Percentiles rank a stretch among this genome's conserved stretches.
These are phyloP conservation scores for Artibeus lituratus DNA, from an alignment of 2,797 vertebrate genomes.

Conservation along the genomic window DNA sequence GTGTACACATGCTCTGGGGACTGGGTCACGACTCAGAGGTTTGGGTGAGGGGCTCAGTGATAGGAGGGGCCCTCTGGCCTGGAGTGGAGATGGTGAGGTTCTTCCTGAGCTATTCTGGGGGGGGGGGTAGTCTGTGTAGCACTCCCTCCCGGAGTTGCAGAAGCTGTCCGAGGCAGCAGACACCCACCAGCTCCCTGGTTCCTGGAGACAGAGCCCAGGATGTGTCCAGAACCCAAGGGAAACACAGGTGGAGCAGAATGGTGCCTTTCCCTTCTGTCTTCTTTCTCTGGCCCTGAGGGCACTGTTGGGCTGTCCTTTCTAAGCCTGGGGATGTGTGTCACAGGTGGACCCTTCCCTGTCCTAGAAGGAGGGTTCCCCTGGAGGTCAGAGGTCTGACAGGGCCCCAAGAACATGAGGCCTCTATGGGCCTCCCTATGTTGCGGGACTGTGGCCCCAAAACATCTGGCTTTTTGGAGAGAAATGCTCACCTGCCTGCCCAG, in stretches of 20 bases:
- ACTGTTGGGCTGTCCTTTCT: neutral
- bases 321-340: neutral
- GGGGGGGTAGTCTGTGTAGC: neutral
- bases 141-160: neutral
- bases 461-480: neutral
- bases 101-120: neutral
- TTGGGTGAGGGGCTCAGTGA: neutral
- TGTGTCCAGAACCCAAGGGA: neutral
- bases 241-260: too few species aligned
- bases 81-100: neutral
- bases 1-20: neutral
- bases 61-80: neutral
- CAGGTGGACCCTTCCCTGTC: neutral
- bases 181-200: too few species aligned
- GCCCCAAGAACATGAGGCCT: neutral
- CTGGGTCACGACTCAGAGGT: neutral
- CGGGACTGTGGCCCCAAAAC: neutral
- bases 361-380: neutral
- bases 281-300: neutral
- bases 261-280: neutral
- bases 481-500: neutral
- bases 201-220: neutral
- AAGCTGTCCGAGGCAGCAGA: neutral
- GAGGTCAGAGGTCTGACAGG: neutral
- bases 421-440: neutral